A percentile compares a stretch with the other conserved stretches of the same genome.
These are phyloP conservation scores for Spilogale gracilis DNA, from an alignment of 2,113 vertebrate genomes.

Conservation along the genomic window DNA sequence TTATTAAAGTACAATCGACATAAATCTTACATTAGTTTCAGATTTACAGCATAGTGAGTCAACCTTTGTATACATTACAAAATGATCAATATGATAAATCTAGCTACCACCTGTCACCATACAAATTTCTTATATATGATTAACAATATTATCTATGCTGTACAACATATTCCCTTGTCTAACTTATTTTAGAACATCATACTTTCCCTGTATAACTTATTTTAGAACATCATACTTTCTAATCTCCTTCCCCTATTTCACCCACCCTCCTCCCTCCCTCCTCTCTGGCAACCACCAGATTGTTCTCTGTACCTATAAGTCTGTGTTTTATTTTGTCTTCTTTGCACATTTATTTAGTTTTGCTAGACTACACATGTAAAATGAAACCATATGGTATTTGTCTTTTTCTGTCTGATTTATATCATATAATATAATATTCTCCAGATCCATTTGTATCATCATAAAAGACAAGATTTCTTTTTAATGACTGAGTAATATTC, in stretches of 20 bases:
- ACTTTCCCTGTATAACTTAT: background rate
- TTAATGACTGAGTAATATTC: background rate
- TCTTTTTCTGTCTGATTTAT: background rate
- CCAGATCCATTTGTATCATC: background rate
- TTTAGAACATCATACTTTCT: background rate
- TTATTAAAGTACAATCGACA: background rate
- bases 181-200: background rate
- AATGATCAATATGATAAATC: background rate
- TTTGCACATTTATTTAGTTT: background rate
- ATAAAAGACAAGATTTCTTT: background rate
- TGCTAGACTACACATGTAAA: background rate
- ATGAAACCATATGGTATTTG: background rate
- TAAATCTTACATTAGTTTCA: background rate
- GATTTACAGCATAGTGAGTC: background rate
- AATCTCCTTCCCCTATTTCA: background rate
- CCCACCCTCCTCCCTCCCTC: background rate
- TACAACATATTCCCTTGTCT: background rate
- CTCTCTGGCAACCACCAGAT: background rate
- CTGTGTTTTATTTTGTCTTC: background rate
- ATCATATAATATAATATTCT: background rate
- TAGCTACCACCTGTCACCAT: background rate
- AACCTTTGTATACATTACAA: background rate
- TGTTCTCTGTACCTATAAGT: background rate
- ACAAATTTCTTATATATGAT: background rate
- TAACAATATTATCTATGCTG: background rate